phyloP scores from a whole-genome alignment of 2,113 vertebrate genomes.

The Ptilorrhoa leucosticta region DNA sequence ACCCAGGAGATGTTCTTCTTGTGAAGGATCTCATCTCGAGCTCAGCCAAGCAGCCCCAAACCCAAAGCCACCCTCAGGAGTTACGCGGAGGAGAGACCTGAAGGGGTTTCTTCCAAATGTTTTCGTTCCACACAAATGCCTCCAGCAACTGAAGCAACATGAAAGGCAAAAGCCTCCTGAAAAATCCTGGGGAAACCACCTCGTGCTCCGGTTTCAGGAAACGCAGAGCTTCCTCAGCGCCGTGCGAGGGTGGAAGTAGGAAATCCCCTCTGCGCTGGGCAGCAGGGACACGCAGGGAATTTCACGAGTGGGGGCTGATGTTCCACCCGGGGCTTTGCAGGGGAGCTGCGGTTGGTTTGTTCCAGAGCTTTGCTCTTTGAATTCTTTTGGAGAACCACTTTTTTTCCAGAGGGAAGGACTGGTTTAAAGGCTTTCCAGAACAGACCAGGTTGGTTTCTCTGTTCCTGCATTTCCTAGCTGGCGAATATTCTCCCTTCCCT shows the following conservation, averaged over 20 bases:
- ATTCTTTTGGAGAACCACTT: background rate
- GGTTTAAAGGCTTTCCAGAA: background rate
- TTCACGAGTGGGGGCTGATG: background rate
- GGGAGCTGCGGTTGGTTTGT: accelerated
- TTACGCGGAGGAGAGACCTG: accelerated
- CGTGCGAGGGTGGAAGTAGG: background rate
- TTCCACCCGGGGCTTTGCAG: background rate
- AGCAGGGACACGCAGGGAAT: background rate
- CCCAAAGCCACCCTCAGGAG: background rate
- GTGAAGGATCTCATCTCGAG: accelerated
- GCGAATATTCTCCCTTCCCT: background rate
- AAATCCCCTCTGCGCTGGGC: background rate
- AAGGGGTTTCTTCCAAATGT: background rate
- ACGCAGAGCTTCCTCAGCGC: background rate
- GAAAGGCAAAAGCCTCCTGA: background rate
- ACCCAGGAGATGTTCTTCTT: background rate
- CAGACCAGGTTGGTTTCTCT: background rate
- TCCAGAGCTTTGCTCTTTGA: background rate
- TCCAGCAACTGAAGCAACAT: background rate
- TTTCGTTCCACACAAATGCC: background rate
- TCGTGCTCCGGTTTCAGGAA: background rate
- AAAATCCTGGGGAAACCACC: slow-evolving; percentile 14
- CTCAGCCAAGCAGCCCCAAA: background rate
- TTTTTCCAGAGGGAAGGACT: background rate
- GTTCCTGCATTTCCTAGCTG: background rate